These are phyloP conservation scores for Argyrosomus japonicus DNA, from an alignment of 2,113 vertebrate species.

Conservation along the genomic window DNA sequence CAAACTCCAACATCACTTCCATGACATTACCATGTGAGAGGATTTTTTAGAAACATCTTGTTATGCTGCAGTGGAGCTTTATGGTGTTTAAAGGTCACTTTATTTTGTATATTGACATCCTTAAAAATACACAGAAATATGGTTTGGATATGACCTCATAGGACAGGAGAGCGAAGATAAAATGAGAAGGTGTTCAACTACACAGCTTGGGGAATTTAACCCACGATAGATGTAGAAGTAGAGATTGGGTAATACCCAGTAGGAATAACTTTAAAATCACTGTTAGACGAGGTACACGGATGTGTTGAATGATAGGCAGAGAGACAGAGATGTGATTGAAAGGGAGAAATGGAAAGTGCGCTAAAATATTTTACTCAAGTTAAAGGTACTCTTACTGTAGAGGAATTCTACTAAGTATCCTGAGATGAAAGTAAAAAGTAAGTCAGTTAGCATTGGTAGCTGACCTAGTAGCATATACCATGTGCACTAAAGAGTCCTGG, in stretches of 20 bases:
- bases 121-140: not conserved
- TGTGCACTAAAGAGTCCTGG: too few relatives aligned
- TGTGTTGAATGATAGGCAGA: too few relatives aligned
- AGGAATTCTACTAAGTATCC: too few relatives aligned
- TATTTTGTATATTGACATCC: not conserved
- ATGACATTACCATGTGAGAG: conserved; percentile 27
- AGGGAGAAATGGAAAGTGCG: too few relatives aligned
- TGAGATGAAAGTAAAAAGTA: too few relatives aligned
- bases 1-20: conserved; percentile 55
- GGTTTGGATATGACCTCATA: not conserved
- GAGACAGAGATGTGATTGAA: too few relatives aligned
- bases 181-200: not conserved
- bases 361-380: too few relatives aligned
- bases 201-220: not conserved
- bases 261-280: not conserved
- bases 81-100: conserved; percentile 7
- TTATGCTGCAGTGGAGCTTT: conserved; percentile 12
- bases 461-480: too few relatives aligned
- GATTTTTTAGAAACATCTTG: conserved; percentile 47
- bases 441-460: too few relatives aligned
- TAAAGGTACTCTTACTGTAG: too few relatives aligned
- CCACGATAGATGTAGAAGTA: not conserved
- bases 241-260: not conserved
- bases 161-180: not conserved
- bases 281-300: not conserved